Percentiles rank a stretch among this genome's conserved stretches.
Conservation (phyloP, 2,113 vertebrate genomes). For the Coregonus clupeaformis region DNA sequence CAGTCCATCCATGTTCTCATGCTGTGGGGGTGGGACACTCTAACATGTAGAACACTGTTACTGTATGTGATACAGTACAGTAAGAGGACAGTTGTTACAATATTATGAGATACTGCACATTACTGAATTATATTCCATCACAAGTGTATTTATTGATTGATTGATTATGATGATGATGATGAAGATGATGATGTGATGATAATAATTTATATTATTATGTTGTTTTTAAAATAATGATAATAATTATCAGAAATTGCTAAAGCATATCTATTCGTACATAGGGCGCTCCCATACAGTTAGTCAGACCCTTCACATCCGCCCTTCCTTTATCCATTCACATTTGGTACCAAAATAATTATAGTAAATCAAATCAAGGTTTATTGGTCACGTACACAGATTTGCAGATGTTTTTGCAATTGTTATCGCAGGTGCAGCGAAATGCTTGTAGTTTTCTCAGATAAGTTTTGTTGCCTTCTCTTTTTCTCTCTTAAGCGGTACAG, state of each 20-base stretch:
- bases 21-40: not conserved
- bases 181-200: constrained; percentile 31
- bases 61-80: not conserved
- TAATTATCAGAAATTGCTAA: no score
- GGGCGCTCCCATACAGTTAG: not conserved
- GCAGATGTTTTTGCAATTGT: no score
- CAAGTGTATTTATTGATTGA: not conserved
- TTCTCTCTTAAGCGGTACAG: constrained; percentile 34
- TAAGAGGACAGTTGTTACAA: not conserved
- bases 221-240: not conserved
- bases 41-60: not conserved
- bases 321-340: constrained; percentile 4
- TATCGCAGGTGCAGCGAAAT: no score
- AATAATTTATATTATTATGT: no score
- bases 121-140: no score
- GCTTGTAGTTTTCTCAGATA: constrained; percentile 35
- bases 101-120: no score
- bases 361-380: not conserved
- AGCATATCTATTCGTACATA: not conserved
- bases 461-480: constrained; percentile 35
- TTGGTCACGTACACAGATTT: no score
- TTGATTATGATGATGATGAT: not conserved
- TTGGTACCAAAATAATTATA: constrained; percentile 45
- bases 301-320: constrained; percentile 24
- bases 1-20: constrained; percentile 51